Evolutionary conservation across 2,113 vertebrate genomes (phyloP), one percentile per base, ranked within the genome.

Genomic region (Psephotus haematonotus): DNA sequence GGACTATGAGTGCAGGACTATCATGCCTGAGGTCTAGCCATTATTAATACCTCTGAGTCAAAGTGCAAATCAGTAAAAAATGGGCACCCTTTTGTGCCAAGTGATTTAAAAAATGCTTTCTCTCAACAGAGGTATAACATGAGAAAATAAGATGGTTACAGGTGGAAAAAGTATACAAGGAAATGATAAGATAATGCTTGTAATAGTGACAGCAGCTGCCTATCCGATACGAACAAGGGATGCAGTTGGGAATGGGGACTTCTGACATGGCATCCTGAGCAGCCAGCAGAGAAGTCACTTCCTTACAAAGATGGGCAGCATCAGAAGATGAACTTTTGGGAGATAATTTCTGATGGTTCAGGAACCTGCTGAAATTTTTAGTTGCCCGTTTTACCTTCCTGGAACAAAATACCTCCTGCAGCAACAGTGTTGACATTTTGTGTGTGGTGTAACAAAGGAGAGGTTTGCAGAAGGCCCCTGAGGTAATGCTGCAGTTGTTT

Each of bases 221-320:
- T 19, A 33, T 17, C 4, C 17, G 17, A 4, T 47, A 31, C 0
- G 5, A 79, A 64, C 9, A 46, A 0, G 2, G 16, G 27, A 86
- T 47, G 41, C 20, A 28, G 13, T 43, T 41, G 49, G 64, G 27
- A 88, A 50, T 13, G 19, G 16, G 37, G 20, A 52, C 20, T 65
- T 95, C 49, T 74, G 63, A 41, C 39, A 27, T 5, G 3, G 49
- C 49, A 82, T n/a, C 20, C 67, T 55, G 29, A 86, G 72, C 50
- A 90, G 64, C 19, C 47, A 79, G 70, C 25, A 80, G 29, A 92
- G 71, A 86, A 67, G 28, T 6, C 29, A 78, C 25, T 25, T 28
- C 74, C 24, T 27, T 28, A 86, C 23, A 55, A 69, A 65, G 33
- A 50, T 37, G 23, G 23, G 12, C 47, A 80, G 35, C 65, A 64